phyloP scores from a whole-genome alignment of 2,888 invertebrate genomes.

The Nemotelus pantherinus region DNA sequence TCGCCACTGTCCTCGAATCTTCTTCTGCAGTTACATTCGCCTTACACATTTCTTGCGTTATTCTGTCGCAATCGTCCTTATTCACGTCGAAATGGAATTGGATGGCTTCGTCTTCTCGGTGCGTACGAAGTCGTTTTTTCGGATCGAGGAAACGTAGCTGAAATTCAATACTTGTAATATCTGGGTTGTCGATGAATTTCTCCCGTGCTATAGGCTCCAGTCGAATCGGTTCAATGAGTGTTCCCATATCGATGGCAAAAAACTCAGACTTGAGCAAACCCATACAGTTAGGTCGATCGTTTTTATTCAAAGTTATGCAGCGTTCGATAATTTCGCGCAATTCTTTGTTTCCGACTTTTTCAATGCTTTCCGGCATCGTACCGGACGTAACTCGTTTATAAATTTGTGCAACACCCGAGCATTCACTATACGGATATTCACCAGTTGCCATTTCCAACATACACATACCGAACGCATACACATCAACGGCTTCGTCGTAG shows the following conservation, averaged over 20 bases:
- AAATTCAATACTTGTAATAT: no score
- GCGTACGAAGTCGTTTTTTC: no score
- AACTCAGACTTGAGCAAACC: constrained; percentile 95
- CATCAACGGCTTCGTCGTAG: constrained; percentile 98
- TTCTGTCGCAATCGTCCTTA: constrained; percentile 90
- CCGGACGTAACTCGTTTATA: constrained; percentile 98
- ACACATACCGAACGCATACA: constrained; percentile 99
- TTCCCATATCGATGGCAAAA: constrained; percentile 88
- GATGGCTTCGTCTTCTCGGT: constrained; percentile 60
- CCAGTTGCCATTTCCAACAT: constrained; percentile 99
- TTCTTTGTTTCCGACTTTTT: constrained; percentile 94
- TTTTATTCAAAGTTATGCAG: constrained; percentile 89
- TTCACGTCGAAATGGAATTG: constrained; percentile 97
- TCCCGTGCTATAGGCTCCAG: constrained; percentile 72
- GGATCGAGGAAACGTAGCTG: no score
- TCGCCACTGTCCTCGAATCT: constrained; percentile 89
- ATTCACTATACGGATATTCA: constrained; percentile 99
- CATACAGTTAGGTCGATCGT: constrained; percentile 92
- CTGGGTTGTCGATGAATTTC: constrained; percentile 58
- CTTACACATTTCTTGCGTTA: constrained; percentile 94
- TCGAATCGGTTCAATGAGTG: constrained; percentile 58
- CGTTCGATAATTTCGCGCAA: constrained; percentile 96
- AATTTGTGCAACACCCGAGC: constrained; percentile 97
- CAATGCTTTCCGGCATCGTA: constrained; percentile 93
- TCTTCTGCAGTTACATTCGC: constrained; percentile 95